phyloP scores from a whole-genome alignment of 1,140 invertebrate genomes.

The Aphidius gifuensis region DNA sequence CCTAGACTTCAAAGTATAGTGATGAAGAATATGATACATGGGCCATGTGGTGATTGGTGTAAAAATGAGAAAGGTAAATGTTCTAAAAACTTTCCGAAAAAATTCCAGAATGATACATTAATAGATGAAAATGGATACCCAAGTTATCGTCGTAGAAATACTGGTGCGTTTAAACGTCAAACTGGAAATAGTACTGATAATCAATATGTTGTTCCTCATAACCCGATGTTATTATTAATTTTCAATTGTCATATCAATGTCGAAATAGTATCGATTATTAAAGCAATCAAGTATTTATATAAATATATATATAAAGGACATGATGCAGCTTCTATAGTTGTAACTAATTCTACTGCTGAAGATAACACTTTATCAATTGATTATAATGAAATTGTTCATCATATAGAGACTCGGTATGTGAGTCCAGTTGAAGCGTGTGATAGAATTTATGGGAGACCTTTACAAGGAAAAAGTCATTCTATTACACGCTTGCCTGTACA shows the following conservation, averaged over 20 bases:
- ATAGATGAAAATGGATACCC: slow-evolving; percentile 40
- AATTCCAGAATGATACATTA: slow-evolving; percentile 34
- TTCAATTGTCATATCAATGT: slow-evolving; percentile 22
- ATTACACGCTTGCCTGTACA: slow-evolving; percentile 9
- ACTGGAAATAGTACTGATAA: slow-evolving; percentile 3
- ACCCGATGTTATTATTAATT: slow-evolving; percentile 11
- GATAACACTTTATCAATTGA: neutral
- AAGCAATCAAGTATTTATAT: slow-evolving; percentile 12
- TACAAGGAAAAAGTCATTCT: slow-evolving; percentile 12
- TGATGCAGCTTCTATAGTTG: slow-evolving; percentile 12
- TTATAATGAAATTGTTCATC: slow-evolving; percentile 19
- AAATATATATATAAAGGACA: slow-evolving; percentile 19
- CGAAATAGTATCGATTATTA: slow-evolving; percentile 15
- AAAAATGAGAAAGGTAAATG: slow-evolving; percentile 7
- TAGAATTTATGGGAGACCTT: slow-evolving; percentile 2
- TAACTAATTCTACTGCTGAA: neutral
- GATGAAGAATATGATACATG: slow-evolving; percentile 33
- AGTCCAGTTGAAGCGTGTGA: slow-evolving; percentile 10
- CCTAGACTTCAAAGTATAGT: slow-evolving; percentile 13
- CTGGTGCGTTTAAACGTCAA: neutral
- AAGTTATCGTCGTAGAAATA: slow-evolving; percentile 17
- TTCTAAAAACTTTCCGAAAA: slow-evolving; percentile 41
- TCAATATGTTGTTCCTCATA: slow-evolving; percentile 14
- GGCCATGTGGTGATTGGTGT: slow-evolving; percentile 37
- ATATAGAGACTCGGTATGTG: slow-evolving; percentile 14